Conservation (phyloP, 35 echinoderm and acorn worm genomes). For the Lytechinus pictus region DNA sequence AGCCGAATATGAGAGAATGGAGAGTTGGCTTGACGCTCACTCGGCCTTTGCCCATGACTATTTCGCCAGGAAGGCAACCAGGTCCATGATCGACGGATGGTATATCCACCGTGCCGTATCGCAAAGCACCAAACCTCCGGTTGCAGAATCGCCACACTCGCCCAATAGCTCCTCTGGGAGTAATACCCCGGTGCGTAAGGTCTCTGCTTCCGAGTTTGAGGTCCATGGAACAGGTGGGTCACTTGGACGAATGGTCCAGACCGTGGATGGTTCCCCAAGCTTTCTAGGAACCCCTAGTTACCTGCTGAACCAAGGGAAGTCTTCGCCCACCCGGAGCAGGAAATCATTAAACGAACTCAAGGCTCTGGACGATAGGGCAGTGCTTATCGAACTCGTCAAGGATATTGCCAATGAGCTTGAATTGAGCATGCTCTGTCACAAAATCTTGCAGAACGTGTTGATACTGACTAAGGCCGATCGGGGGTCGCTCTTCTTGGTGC, state of each 20-base stretch:
- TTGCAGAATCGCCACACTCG: conserved; percentile 83
- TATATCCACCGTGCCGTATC: conserved; percentile 95
- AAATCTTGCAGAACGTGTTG: conserved; percentile 99
- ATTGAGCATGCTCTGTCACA: conserved; percentile 94
- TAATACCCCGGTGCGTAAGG: conserved; percentile 97
- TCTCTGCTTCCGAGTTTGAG: conserved; percentile 98
- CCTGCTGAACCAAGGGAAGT: conserved; percentile 69
- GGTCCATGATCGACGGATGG: conserved; percentile 99
- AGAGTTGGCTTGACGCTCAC: conserved; percentile 92
- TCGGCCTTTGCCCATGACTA: conserved; percentile 95
- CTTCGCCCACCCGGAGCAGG: conserved; percentile 90
- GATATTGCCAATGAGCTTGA: conserved; percentile 98
- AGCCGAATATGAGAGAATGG: conserved; percentile 84
- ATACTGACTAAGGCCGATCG: conserved; percentile 95
- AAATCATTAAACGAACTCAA: conserved; percentile 94
- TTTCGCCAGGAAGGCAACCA: conserved; percentile 96
- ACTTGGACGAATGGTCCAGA: conserved; percentile 93
- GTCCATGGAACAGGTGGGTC: conserved; percentile 89
- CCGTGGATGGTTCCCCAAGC: conserved; percentile 94
- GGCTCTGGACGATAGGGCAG: conserved; percentile 84
- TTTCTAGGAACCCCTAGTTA: conserved; percentile 82
- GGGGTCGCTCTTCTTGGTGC: conserved; percentile 91
- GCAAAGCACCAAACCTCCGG: conserved; percentile 81
- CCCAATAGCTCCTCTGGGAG: conserved; percentile 97
- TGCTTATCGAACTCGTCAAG: conserved; percentile 97